phyloP scores from a whole-genome alignment of 1,140 invertebrate genomes.

The Arion vulgaris region DNA sequence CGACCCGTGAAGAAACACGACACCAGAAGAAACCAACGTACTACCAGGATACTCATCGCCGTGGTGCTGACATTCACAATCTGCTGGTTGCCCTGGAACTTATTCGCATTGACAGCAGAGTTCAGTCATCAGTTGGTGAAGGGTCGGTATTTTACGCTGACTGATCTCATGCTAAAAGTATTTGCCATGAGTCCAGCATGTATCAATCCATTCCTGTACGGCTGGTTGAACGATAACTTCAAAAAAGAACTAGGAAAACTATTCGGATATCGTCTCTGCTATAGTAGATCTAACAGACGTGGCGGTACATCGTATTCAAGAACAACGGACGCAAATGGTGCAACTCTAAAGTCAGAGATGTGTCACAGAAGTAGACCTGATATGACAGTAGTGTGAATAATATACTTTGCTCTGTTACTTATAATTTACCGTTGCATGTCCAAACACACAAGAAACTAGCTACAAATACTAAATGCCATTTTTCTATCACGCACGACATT shows the following conservation, averaged over 20 bases:
- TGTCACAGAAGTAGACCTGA: not conserved
- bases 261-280: conserved; percentile 40
- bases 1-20: conserved; percentile 63
- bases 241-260: conserved; percentile 65
- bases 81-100: conserved; percentile 78
- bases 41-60: conserved; percentile 90
- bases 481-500: too few relatives aligned
- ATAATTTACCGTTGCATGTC: too few relatives aligned
- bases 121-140: conserved; percentile 53
- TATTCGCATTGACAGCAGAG: conserved; percentile 63
- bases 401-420: too few relatives aligned
- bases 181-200: conserved; percentile 83
- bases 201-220: conserved; percentile 87
- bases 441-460: too few relatives aligned
- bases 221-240: conserved; percentile 78
- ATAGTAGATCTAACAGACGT: not conserved
- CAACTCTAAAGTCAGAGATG: conserved; percentile 19
- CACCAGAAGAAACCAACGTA: conserved; percentile 79
- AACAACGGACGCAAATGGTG: conserved; percentile 36
- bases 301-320: conserved; percentile 34
- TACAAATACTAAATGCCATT: too few relatives aligned
- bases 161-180: conserved; percentile 67
- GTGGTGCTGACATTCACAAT: conserved; percentile 95
- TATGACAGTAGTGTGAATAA: conserved; percentile 2
- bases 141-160: conserved; percentile 57